Base-by-base conservation (phyloP, 2,888 invertebrate species). In the Volucella bombylans region DNA sequence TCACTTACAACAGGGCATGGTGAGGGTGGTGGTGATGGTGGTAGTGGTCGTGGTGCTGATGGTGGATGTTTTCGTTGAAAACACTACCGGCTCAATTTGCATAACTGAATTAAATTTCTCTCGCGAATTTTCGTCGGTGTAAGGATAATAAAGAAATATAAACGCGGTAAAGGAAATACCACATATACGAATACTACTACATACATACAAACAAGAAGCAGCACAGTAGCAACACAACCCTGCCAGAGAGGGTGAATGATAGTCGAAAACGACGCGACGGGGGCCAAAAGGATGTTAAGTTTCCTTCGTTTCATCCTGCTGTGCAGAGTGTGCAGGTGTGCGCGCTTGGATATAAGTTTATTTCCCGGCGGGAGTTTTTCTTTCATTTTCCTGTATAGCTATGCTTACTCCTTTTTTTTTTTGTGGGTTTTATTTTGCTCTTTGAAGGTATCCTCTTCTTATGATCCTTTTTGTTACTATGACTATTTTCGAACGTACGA, bases 91-190 rank as follows among this genome's bases (percentile, higher is more conserved):
- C 77, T 76, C 81, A 85, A 85, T 85, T 85, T 85, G 81, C 85
- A 85, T 85, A 85, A 85, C 85, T 81, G 85, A 85, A 85, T 85
- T 85, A 85, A 85, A 85, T 85, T 85, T 85, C 85, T 81, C 85
- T 85, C 76, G 71, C 81, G 81, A 85, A 85, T 81, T 85, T 85
- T 85, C 85, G 72, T 68, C 80, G 72, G 85, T 85, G 68, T 81
- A 81, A 72, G 85, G 76, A 85, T 85, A 85, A 85, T 85, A 85
- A 85, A 85, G 85, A 85, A 76, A 81, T 85, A 81, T 81, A 85
- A 81, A 67, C 72, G 81, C 81, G 85, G 76, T 72, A 77, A 81
- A 68, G 81, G 81, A 85, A 85, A 77, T 74, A 71, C 74, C 80
- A 83, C 65, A 79, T 67, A 79, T 62, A 43, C 61, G 31, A 31